These are phyloP conservation scores for Larimichthys polyactis DNA, from an alignment of 2,113 vertebrate genomes.

Conservation along the genomic window DNA sequence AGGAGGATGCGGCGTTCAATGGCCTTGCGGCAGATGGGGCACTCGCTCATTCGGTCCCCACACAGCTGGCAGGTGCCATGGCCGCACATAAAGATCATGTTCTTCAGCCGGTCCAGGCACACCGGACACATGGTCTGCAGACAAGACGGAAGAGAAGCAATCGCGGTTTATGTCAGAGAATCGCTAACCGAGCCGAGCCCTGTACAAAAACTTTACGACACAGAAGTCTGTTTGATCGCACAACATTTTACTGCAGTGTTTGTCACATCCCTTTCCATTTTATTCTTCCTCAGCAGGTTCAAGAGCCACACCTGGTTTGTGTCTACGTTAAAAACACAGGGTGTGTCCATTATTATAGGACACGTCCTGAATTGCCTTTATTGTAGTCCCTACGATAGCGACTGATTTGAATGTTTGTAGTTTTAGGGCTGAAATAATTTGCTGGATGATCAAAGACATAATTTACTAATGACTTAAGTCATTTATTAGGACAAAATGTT, in stretches of 20 bases:
- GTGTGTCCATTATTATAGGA: neutral
- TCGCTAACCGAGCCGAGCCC: neutral
- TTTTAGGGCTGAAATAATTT: no score
- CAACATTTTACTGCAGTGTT: constrained; percentile 1
- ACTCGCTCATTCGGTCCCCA: constrained; percentile 99
- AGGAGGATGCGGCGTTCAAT: constrained; percentile 98
- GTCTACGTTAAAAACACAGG: neutral
- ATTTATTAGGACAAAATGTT: neutral
- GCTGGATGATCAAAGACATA: neutral
- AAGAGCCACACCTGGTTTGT: neutral
- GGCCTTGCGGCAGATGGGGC: constrained; percentile 98
- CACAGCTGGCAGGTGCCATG: constrained; percentile 98
- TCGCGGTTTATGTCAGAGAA: constrained; percentile 1
- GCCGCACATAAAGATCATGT: constrained; percentile 99
- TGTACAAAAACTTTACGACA: neutral
- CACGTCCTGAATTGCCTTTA: neutral
- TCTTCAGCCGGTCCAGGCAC: constrained; percentile 99
- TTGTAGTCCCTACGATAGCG: neutral
- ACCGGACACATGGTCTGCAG: constrained; percentile 98
- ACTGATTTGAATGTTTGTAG: neutral
- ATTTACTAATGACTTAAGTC: neutral
- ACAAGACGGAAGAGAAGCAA: neutral
- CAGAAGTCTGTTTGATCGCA: neutral
- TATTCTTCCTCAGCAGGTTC: neutral
- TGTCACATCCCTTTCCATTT: neutral